Evolutionary conservation across 1,140 invertebrate species (phyloP), one percentile per base, ranked within the genome.

Genomic region (Drosophila serrata): DNA sequence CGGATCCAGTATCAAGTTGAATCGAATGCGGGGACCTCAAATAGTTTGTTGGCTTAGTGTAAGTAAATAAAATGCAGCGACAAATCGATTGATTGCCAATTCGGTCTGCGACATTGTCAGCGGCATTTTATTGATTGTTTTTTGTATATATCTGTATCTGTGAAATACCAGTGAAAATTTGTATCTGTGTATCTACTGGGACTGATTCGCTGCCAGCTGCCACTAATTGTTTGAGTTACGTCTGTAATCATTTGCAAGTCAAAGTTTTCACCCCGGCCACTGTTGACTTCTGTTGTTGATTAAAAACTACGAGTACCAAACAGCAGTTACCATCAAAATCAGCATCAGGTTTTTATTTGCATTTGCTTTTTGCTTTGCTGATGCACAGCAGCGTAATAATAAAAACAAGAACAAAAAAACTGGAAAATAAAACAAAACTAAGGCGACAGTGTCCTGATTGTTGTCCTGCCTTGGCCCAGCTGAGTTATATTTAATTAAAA

Each of bases 151-250:
- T 40, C 40, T 31, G 13, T 45, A 37, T 75, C n/a, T 33, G 31
- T 55, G 22, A 24, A 37, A 15, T 53, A 7, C n/a, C 31, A 40
- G 9, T 9, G 17, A 22, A 15, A 13, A 43, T 17, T 49, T 7
- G 24, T 24, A 45, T 29, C 56, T 12, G 37, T 9, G 31, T 24
- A 45, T 29, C 59, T 11, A 31, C 29, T n/a, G 62, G n/a, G 43
- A 57, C 55, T 45, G 77, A 55, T 86, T 86, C 75, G 65, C 51
- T 85, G 81, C 64, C 75, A 90, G 78, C 81, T 90, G 77, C 74
- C 81, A 90, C 85, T 90, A 90, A 90, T 90, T 90, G 84, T 90
- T 88, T 88, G 85, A 88, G 85, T 84, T 90, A 90, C 81, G 84
- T 84, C 81, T 90, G 85, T 88, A 88, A 88, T 88, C 85, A 88